Evolutionary conservation across 2,113 vertebrate genomes (phyloP).

Genomic region (Cochlearius cochlearius): DNA sequence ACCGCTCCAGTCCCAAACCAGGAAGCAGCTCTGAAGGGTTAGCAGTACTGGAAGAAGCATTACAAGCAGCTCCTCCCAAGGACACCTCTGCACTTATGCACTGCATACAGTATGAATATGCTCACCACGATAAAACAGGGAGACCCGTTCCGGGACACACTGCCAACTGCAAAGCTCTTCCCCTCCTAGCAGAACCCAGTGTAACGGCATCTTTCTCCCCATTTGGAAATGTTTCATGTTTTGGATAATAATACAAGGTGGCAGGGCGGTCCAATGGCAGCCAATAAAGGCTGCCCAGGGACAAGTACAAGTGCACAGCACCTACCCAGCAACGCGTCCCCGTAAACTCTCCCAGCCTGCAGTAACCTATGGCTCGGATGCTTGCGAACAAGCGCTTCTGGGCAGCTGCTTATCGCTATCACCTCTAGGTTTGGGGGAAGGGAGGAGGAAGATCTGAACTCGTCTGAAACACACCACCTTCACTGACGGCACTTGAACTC

Average conservation of each 20-base stretch:
- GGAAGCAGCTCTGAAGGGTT: neutral
- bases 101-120: rapidly evolving
- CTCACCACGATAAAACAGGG: neutral
- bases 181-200: neutral
- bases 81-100: neutral
- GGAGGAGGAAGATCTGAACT: neutral
- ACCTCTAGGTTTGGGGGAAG: neutral
- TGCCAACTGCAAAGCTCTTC: neutral
- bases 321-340: rapidly evolving
- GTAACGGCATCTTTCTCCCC: neutral
- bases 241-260: neutral
- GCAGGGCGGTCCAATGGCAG: neutral
- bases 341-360: neutral
- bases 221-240: neutral
- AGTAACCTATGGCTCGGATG: neutral
- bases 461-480: neutral
- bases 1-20: neutral
- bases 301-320: neutral
- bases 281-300: neutral
- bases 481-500: rapidly evolving
- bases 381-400: neutral
- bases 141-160: neutral
- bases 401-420: neutral
- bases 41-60: neutral
- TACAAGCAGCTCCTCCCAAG: neutral